Conservation (phyloP, 2,113 vertebrate genomes). For the Abramis brama region DNA sequence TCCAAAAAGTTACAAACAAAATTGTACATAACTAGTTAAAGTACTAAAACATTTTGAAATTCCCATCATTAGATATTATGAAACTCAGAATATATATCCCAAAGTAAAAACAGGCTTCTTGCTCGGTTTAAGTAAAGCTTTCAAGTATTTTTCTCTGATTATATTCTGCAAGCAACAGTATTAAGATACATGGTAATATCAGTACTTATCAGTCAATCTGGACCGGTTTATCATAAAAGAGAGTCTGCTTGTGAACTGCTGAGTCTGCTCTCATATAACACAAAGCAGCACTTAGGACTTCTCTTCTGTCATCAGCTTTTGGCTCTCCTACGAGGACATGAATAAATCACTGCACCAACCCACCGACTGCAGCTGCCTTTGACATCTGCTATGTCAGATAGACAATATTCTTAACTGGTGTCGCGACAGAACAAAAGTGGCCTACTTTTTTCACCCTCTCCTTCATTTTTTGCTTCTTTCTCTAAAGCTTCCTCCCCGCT, state of each 20-base stretch:
- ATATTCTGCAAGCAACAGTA: conserved; percentile 7
- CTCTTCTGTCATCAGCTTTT: conserved; percentile 53
- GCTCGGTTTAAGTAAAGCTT: not conserved
- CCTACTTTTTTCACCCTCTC: conserved; percentile 56
- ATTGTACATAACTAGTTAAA: not conserved
- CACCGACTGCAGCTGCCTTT: conserved; percentile 47
- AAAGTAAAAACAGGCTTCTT: not conserved
- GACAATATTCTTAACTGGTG: conserved; percentile 57
- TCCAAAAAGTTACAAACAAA: not conserved
- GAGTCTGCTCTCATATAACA: conserved; percentile 54
- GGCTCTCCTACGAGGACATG: conserved; percentile 46
- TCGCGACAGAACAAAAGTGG: conserved; percentile 60
- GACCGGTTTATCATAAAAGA: conserved; percentile 29
- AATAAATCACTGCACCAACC: conserved; percentile 57
- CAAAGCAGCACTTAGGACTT: conserved; percentile 50
- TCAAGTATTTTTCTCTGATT: conserved; percentile 9
- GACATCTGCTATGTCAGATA: conserved; percentile 51
- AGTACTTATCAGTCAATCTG: conserved; percentile 46
- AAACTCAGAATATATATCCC: not conserved
- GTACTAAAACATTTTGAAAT: not conserved
- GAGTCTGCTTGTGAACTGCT: conserved; percentile 47
- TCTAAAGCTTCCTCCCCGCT: conserved; percentile 34
- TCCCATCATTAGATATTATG: not conserved
- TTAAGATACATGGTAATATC: conserved; percentile 40
- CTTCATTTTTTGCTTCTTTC: conserved; percentile 28